Percentiles rank a stretch among this genome's conserved stretches.
phyloP scores from a whole-genome alignment of 2,113 vertebrate genomes.

The Meleagris gallopavo region DNA sequence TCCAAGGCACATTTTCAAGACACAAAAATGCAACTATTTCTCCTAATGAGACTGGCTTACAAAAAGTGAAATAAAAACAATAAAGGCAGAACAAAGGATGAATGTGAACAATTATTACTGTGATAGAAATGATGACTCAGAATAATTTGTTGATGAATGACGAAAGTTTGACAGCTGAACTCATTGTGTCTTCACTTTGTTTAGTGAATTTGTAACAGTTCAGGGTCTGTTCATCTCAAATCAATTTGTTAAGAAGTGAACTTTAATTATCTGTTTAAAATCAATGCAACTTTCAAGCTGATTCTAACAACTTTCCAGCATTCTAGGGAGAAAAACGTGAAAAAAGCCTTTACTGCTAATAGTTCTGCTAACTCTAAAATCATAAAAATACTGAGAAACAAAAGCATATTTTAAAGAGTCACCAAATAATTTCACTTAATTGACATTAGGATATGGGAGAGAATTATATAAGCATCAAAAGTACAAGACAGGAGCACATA shows the following conservation, averaged over 20 bases:
- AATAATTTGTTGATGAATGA: constrained; percentile 25
- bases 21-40: neutral
- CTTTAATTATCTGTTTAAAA: constrained; percentile 46
- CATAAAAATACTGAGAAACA: neutral
- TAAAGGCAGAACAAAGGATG: constrained; percentile 25
- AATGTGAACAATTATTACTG: constrained; percentile 15
- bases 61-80: constrained; percentile 23
- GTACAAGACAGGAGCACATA: neutral
- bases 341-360: neutral
- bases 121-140: neutral
- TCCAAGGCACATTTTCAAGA: neutral
- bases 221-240: neutral
- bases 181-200: neutral
- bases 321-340: neutral
- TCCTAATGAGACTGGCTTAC: neutral
- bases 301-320: neutral
- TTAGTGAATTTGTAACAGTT: neutral
- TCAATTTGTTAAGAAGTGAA: constrained; percentile 24
- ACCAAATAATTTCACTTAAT: neutral
- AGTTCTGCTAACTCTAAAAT: neutral
- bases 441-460: neutral
- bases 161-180: constrained; percentile 5
- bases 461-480: neutral
- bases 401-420: neutral
- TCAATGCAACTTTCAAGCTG: neutral